Evolutionary conservation across 2,113 vertebrate species (phyloP).

Genomic region (Calidris pugnax): DNA sequence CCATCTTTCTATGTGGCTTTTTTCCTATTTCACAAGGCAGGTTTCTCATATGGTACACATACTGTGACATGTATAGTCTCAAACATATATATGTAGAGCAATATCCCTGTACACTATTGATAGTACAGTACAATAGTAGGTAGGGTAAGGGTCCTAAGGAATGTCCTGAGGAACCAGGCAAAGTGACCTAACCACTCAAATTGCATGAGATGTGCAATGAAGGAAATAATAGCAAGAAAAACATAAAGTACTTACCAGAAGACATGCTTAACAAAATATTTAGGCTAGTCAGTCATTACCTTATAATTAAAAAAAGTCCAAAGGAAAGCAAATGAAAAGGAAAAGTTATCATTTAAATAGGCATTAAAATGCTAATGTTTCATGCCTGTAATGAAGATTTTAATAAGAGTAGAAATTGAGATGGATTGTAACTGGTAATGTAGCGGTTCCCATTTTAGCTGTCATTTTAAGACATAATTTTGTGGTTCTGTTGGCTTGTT

Average conservation of each 20-base stretch:
- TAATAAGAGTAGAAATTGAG: slow-evolving; percentile 49
- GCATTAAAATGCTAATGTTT: slow-evolving; percentile 62
- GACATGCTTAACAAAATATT: neutral
- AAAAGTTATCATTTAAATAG: slow-evolving; percentile 34
- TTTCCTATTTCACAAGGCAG: neutral
- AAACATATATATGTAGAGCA: neutral
- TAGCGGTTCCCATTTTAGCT: slow-evolving; percentile 48
- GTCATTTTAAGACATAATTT: slow-evolving; percentile 48
- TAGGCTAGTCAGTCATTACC: slow-evolving; percentile 32
- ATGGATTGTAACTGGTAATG: neutral
- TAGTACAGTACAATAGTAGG: too few species aligned
- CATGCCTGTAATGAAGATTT: slow-evolving; percentile 33
- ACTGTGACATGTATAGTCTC: neutral
- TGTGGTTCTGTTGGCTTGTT: neutral
- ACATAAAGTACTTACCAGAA: neutral
- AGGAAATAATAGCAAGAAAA: neutral
- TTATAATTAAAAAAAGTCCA: neutral
- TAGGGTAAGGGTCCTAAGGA: neutral
- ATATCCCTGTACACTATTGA: neutral
- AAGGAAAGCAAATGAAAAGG: slow-evolving; percentile 21
- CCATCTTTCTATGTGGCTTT: neutral
- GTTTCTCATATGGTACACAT: neutral
- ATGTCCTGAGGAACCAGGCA: neutral
- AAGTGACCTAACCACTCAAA: neutral
- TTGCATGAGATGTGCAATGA: rapidly evolving